Percentiles rank a stretch among this genome's conserved stretches.
Conservation (phyloP, 2,113 vertebrate genomes). For the Mormyrus iriodes region DNA sequence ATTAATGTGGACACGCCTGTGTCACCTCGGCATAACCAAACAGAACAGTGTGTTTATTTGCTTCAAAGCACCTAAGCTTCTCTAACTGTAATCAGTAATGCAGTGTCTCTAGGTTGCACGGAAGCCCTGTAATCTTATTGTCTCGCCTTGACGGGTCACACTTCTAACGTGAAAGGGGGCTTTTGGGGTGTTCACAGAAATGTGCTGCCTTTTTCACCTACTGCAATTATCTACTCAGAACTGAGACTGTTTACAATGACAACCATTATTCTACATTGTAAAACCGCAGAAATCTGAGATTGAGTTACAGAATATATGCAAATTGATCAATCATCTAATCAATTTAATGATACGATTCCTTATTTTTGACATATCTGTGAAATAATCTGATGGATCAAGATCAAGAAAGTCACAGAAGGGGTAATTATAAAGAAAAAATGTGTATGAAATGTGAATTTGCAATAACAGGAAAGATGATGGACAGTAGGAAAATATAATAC, state of each 20-base stretch:
- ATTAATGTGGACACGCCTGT: background rate
- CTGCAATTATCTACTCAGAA: background rate
- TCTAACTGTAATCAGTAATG: background rate
- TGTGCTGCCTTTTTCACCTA: background rate
- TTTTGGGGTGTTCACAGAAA: background rate
- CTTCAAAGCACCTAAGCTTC: background rate
- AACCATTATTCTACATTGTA: background rate
- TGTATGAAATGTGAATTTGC: background rate
- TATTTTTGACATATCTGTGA: background rate
- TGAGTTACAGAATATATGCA: background rate
- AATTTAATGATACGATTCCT: background rate
- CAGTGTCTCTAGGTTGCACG: background rate
- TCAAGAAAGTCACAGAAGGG: background rate
- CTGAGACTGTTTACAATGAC: background rate
- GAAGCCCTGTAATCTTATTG: background rate
- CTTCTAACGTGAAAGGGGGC: background rate
- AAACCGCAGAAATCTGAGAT: background rate
- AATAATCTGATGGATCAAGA: background rate
- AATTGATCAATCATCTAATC: background rate
- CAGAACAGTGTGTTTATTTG: background rate
- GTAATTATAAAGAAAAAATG: background rate
- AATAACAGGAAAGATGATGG: background rate
- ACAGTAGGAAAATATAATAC: background rate
- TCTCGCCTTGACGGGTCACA: background rate
- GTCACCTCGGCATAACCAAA: background rate